A percentile compares a stretch with the other conserved stretches of the same genome.
Evolutionary conservation across 1,140 invertebrate species (phyloP).

Genomic region (Hermetia illucens): DNA sequence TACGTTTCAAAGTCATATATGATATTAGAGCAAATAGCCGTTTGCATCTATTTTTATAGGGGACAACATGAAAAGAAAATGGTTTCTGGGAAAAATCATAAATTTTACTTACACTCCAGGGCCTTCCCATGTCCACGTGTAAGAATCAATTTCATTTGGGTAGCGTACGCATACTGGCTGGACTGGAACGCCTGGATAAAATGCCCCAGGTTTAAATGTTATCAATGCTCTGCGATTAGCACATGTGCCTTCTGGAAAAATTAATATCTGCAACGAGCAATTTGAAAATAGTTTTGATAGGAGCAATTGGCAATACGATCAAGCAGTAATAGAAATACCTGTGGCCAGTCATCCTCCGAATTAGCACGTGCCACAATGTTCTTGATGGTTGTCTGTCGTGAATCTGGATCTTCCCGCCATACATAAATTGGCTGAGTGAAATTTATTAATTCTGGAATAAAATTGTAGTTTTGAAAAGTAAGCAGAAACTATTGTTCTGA

Average conservation of each 20-base stretch:
- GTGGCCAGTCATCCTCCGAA: conserved; percentile 79
- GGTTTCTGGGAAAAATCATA: conserved; percentile 5
- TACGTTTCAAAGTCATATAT: conserved; percentile 9
- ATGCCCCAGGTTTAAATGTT: conserved; percentile 88
- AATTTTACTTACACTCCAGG: conserved; percentile 73
- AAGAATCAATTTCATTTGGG: conserved; percentile 80
- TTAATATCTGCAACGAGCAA: conserved; percentile 53
- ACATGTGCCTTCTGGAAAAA: conserved; percentile 93
- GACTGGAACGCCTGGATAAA: conserved; percentile 85
- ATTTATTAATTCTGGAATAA: conserved; percentile 64
- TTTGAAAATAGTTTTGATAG: not conserved
- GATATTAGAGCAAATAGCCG: no score
- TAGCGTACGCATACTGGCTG: conserved; percentile 89
- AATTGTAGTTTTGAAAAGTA: not conserved
- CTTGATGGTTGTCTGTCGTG: conserved; percentile 77
- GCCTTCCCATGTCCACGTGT: conserved; percentile 97
- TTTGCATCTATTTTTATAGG: not conserved
- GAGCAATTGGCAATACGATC: not conserved
- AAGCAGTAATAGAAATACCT: conserved; percentile 35
- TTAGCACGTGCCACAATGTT: conserved; percentile 77
- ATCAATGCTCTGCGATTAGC: conserved; percentile 87
- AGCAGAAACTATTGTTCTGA: no score
- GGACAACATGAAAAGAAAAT: conserved; percentile 4
- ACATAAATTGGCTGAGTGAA: conserved; percentile 92
- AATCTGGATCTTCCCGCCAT: conserved; percentile 81